Base-by-base conservation (phyloP, 2,888 invertebrate species). In the Portevinia maculata region DNA sequence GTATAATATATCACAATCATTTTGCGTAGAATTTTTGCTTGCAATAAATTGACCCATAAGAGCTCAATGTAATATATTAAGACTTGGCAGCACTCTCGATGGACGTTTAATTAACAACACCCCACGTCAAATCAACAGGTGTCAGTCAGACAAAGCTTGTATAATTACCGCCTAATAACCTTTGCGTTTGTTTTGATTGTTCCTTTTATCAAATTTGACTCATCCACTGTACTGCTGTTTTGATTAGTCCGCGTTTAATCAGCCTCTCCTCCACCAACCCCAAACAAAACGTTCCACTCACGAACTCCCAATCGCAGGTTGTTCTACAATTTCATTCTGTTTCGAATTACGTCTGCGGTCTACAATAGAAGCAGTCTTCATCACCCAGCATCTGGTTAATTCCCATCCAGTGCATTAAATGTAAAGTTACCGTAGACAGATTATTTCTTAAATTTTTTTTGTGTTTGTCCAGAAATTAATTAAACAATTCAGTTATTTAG, bases 181-280 rank as follows among this genome's bases (percentile, higher is more conserved):
- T n/a, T n/a, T n/a, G n/a, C n/a, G n/a, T 83, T 83, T 83, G 83
- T 83, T 83, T 53, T 78, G 83, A 19, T 83, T 70, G n/a, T 34
- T 60, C 44, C n/a, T 44, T 24, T 60, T 52, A 52, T 48, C 37
- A 24, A 41, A 44, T 60, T 79, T 67, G 67, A 79, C 59, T 75
- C 44, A 70, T 59, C 70, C 46, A 32, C 48, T 13, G 15, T 46
- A 32, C 60, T 39, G 53, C 21, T 19, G 11, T 30, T 19, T 28
- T 70, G 30, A 34, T 50, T 59, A 50, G 13, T 11, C 17, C 24
- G 7, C 39, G 30, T 48, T 44, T 44, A 15, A 41, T 11, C 32
- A 41, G 17, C 59, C 15, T 6, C 48, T 15, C 30, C 62, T 8
- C 57, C 48, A 13, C 39, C 39, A 39, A 11, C 44, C 37, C 17